phyloP scores from a whole-genome alignment of 2,797 vertebrate species.

The Diceros bicornis region DNA sequence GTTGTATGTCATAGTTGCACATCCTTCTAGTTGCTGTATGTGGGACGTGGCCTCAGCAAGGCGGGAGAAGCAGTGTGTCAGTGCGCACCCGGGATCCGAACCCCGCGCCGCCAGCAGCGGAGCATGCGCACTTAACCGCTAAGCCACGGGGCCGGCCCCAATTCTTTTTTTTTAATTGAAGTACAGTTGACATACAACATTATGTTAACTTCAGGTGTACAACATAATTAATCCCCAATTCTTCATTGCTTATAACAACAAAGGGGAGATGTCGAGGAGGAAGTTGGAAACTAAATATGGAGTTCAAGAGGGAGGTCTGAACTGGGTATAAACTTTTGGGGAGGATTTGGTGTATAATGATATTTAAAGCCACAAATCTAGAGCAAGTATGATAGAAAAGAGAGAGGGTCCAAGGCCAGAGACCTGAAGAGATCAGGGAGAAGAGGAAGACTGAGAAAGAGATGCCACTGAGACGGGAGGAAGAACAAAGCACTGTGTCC shows the following conservation, averaged over 20 bases:
- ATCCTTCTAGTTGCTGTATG: too few relatives aligned
- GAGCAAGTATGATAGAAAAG: neutral
- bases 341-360: neutral
- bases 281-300: neutral
- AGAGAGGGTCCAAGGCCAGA: neutral
- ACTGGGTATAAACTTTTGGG: neutral
- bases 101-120: too few relatives aligned
- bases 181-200: too few relatives aligned
- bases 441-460: neutral
- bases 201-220: too few relatives aligned
- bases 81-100: too few relatives aligned
- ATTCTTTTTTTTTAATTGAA: neutral
- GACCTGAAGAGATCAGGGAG: neutral
- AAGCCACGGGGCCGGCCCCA: too few relatives aligned
- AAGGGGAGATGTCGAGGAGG: neutral
- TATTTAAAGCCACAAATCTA: neutral
- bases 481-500: neutral
- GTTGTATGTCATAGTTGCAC: too few relatives aligned
- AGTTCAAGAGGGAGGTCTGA: neutral
- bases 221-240: too few relatives aligned
- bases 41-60: too few relatives aligned
- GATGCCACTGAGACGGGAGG: neutral
- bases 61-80: too few relatives aligned
- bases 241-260: neutral
- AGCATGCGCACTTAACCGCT: too few relatives aligned